Conservation (phyloP, 2,113 vertebrate genomes). For the Plotosus lineatus region DNA sequence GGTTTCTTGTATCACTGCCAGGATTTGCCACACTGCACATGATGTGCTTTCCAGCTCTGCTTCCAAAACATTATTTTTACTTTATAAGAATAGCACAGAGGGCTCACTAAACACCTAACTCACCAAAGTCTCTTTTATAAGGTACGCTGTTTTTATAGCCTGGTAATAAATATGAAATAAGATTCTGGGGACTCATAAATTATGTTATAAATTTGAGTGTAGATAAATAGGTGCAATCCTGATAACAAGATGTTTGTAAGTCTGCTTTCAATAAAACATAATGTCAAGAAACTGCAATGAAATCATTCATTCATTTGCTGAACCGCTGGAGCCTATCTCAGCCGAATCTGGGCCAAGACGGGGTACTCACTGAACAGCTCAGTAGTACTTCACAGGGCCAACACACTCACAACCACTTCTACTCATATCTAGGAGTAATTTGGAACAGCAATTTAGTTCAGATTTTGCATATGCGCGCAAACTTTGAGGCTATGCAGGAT, state of each 20-base stretch:
- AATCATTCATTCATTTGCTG: too few species aligned
- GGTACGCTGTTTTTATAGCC: background rate
- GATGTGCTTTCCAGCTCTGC: conserved; percentile 10
- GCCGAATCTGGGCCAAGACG: too few species aligned
- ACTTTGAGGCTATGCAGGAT: too few species aligned
- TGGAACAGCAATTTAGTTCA: too few species aligned
- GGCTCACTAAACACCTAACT: background rate
- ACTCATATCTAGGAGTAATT: too few species aligned
- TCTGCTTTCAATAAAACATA: background rate
- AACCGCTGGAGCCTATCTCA: too few species aligned
- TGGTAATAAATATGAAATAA: background rate
- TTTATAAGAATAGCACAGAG: background rate
- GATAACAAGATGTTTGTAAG: background rate
- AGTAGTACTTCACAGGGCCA: too few species aligned
- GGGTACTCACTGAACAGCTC: too few species aligned
- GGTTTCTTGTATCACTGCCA: background rate
- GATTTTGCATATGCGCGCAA: too few species aligned
- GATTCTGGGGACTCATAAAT: background rate
- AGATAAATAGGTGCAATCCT: background rate
- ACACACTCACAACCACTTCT: too few species aligned
- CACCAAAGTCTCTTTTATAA: background rate
- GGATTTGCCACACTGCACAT: background rate
- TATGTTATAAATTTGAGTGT: background rate
- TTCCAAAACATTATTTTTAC: background rate
- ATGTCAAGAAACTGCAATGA: background rate